Percentiles rank a stretch among this genome's conserved stretches.
These are phyloP conservation scores for Blera fallax DNA, from an alignment of 2,888 invertebrate genomes.

Conservation along the genomic window DNA sequence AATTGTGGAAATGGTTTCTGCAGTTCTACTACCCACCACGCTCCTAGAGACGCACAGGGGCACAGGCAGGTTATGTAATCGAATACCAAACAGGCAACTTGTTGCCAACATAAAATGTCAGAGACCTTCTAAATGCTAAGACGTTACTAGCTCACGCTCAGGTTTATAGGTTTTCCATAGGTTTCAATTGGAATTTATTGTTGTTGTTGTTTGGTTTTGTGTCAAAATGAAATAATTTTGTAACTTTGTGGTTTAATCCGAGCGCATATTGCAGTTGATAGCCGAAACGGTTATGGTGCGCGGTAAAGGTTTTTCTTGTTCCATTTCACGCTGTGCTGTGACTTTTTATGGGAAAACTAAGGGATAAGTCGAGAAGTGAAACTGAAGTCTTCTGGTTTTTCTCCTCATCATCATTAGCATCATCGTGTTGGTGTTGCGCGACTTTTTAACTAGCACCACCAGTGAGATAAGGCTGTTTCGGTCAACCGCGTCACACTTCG, in stretches of 20 bases:
- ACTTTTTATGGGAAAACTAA: constrained; percentile 25
- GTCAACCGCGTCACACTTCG: constrained; percentile 59
- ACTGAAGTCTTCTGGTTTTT: constrained; percentile 2
- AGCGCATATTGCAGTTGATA: constrained; percentile 5
- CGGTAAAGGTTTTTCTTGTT: constrained; percentile 14
- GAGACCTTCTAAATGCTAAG: constrained; percentile 64
- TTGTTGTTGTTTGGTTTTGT: background rate
- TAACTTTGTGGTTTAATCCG: constrained; percentile 34
- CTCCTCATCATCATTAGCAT: background rate
- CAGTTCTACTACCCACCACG: constrained; percentile 47
- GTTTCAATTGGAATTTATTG: background rate
- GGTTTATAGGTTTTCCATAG: constrained; percentile 6
- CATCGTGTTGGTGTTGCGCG: constrained; percentile 22
- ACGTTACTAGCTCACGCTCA: constrained; percentile 37
- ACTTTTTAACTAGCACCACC: constrained; percentile 35
- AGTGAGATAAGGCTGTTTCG: constrained; percentile 41
- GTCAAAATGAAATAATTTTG: constrained; percentile 38
- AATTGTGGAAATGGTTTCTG: constrained; percentile 64
- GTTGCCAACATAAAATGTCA: constrained; percentile 62
- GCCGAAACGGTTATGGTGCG: background rate
- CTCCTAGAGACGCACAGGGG: constrained; percentile 7
- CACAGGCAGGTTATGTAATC: constrained; percentile 55
- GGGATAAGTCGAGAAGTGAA: constrained; percentile 53
- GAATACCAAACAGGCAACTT: constrained; percentile 58
- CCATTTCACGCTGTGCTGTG: background rate